phyloP scores from a whole-genome alignment of 2,888 invertebrate species.

The Colletes collaris region DNA sequence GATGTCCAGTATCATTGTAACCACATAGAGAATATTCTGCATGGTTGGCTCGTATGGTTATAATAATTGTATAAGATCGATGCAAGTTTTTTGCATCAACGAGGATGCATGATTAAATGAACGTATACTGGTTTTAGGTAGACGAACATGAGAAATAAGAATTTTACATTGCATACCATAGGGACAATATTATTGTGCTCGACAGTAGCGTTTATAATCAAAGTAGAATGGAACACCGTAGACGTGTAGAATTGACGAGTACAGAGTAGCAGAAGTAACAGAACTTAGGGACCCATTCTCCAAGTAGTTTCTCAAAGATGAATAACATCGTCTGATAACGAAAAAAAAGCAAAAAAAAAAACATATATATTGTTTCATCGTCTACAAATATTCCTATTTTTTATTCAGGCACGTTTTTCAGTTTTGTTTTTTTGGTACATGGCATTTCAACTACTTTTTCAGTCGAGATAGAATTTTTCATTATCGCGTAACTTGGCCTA shows the following conservation, averaged over 20 bases:
- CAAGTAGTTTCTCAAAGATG: slow-evolving; percentile 38
- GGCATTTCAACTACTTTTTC: slow-evolving; percentile 24
- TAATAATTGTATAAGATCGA: slow-evolving; percentile 35
- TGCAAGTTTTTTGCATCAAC: slow-evolving; percentile 41
- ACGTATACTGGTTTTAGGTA: slow-evolving; percentile 55
- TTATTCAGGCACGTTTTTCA: background rate
- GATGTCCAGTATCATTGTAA: slow-evolving; percentile 35
- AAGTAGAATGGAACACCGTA: slow-evolving; percentile 68
- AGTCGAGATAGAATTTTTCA: background rate
- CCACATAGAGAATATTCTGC: slow-evolving; percentile 32
- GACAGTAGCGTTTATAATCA: slow-evolving; percentile 74
- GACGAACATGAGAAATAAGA: slow-evolving; percentile 43
- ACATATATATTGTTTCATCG: slow-evolving; percentile 4
- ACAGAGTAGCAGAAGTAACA: slow-evolving; percentile 46
- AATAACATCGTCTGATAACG: slow-evolving; percentile 12
- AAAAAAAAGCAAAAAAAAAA: background rate
- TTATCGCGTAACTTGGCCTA: slow-evolving; percentile 55
- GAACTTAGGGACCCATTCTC: slow-evolving; percentile 59
- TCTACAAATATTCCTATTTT: slow-evolving; percentile 11
- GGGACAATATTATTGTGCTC: slow-evolving; percentile 71
- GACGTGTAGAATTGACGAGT: slow-evolving; percentile 55
- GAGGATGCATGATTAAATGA: slow-evolving; percentile 50
- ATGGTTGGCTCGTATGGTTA: slow-evolving; percentile 41
- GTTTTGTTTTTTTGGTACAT: slow-evolving; percentile 11
- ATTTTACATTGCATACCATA: slow-evolving; percentile 69